Evolutionary conservation across 2,113 vertebrate species (phyloP).

Genomic region (Zosterops pallidus): DNA sequence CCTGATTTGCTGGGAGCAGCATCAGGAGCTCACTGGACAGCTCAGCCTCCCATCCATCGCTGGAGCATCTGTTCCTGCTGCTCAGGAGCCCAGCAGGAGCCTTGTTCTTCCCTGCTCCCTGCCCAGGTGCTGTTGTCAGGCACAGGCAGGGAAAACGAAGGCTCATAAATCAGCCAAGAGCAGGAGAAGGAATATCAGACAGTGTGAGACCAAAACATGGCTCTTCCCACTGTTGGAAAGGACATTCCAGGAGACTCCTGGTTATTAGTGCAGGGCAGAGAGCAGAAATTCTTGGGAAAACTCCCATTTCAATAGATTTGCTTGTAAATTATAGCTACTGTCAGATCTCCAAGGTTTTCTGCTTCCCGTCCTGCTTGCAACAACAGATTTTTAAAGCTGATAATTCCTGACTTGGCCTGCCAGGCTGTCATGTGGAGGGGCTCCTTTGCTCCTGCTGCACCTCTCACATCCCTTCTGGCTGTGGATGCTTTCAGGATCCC

Average conservation of each 20-base stretch:
- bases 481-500: slow-evolving; percentile 46
- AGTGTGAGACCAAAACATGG: accelerated
- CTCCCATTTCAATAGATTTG: not conserved
- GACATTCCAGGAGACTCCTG: accelerated
- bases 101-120: not conserved
- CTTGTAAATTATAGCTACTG: not conserved
- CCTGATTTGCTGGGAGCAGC: not conserved
- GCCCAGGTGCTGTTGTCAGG: not conserved
- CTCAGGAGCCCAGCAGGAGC: not conserved
- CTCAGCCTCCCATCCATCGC: accelerated
- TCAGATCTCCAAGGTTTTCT: not conserved
- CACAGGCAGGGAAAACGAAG: not conserved
- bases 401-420: slow-evolving; percentile 14
- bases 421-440: slow-evolving; percentile 8
- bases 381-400: not conserved
- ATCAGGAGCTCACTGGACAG: not conserved
- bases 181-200: not conserved
- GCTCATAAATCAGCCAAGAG: not conserved
- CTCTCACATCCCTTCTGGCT: slow-evolving; percentile 26
- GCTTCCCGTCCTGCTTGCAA: not conserved
- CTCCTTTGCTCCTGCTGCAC: not conserved
- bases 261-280: not conserved
- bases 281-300: not conserved
- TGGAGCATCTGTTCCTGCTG: not conserved
- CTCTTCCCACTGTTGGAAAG: not conserved